Conservation (phyloP, 30 jellyfish, hydroid and myxozoan species). For the Hydractinia symbiolongicarpus region DNA sequence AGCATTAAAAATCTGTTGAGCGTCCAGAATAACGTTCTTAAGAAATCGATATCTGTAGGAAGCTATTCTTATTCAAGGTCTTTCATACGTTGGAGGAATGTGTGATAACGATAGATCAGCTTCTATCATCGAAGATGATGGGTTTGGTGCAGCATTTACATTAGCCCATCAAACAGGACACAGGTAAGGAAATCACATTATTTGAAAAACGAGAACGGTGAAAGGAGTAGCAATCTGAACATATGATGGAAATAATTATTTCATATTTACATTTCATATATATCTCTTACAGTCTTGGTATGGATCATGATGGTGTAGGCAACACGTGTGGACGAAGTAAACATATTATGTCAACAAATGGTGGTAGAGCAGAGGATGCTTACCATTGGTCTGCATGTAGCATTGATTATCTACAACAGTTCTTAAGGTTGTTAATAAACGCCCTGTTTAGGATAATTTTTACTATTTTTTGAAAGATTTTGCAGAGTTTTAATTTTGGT, state of each 20-base stretch:
- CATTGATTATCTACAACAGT: constrained; percentile 52
- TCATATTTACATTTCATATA: background rate
- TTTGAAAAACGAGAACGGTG: background rate
- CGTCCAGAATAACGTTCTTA: too few relatives aligned
- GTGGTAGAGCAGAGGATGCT: constrained; percentile 77
- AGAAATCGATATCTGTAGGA: too few relatives aligned
- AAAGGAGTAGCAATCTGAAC: background rate
- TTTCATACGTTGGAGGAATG: constrained; percentile 79
- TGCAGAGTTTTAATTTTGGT: too few relatives aligned
- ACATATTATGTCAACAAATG: constrained; percentile 45
- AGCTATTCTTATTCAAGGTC: constrained; percentile 29
- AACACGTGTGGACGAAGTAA: constrained; percentile 54
- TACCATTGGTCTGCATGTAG: constrained; percentile 86
- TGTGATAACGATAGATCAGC: constrained; percentile 75
- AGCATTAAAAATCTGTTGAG: background rate
- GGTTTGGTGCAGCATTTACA: constrained; percentile 66
- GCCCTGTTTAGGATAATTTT: background rate
- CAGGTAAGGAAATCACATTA: constrained; percentile 36
- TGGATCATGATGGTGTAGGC: constrained; percentile 92
- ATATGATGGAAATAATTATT: background rate
- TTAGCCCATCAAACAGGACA: constrained; percentile 96
- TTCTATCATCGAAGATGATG: constrained; percentile 64
- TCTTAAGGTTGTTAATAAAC: constrained; percentile 54
- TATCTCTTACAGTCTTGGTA: constrained; percentile 58
- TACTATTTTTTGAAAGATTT: background rate